A percentile compares a stretch with the other conserved stretches of the same genome.
phyloP scores from a whole-genome alignment of 1,140 invertebrate species.

The Halyomorpha halys region DNA sequence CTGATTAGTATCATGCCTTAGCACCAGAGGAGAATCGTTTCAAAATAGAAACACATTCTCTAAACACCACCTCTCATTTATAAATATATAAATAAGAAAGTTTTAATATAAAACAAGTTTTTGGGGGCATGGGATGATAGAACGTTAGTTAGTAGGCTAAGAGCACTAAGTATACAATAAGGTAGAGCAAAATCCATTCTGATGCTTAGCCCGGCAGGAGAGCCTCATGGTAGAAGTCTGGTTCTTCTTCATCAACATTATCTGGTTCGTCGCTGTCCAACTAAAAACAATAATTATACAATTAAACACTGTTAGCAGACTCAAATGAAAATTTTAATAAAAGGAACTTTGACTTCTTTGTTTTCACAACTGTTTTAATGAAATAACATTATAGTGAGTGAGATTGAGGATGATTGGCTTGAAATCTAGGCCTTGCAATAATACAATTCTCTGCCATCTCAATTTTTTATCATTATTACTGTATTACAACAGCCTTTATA shows the following conservation, averaged over 20 bases:
- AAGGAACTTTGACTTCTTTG: no score
- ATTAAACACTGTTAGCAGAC: no score
- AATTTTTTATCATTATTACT: no score
- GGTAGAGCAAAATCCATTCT: background rate
- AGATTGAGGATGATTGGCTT: no score
- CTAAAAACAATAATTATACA: slow-evolving; percentile 38
- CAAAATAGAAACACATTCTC: slow-evolving; percentile 7
- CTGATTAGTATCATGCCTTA: background rate
- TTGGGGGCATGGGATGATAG: background rate
- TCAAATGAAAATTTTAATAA: no score
- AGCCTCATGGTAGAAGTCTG: slow-evolving; percentile 84
- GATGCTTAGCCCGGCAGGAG: slow-evolving; percentile 47
- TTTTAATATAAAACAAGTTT: slow-evolving; percentile 13
- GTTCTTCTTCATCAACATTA: slow-evolving; percentile 67
- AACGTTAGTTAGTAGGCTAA: slow-evolving; percentile 1
- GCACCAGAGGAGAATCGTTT: background rate
- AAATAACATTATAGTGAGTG: no score
- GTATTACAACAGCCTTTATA: no score
- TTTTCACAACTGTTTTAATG: no score
- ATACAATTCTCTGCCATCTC: no score
- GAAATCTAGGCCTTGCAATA: no score
- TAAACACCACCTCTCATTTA: slow-evolving; percentile 1
- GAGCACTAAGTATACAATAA: background rate
- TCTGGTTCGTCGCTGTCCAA: slow-evolving; percentile 67
- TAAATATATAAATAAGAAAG: background rate